Evolutionary conservation across 2,797 vertebrate genomes (phyloP), one percentile per base, ranked within the genome.

Genomic region (Hippocampus kuda): DNA sequence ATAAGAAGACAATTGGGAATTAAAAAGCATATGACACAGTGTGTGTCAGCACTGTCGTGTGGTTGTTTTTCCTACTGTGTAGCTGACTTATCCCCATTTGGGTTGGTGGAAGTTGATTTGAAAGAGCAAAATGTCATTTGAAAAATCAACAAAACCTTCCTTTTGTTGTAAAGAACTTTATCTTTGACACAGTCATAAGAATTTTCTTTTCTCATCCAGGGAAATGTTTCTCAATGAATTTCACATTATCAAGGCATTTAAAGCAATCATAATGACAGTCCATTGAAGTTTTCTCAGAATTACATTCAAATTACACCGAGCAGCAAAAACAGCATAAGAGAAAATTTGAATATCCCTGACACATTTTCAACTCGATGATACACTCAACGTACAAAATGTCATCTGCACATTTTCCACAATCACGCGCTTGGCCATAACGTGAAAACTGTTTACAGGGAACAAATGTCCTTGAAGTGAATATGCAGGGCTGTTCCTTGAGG

Each of bases 381-480:
- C 41, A 44, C 38, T 13, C 8, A 70, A 79, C 75, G 67, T 75
- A 73, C 56, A 66, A 22, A 72, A 77, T 68, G 64, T 70, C 61
- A 26, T 41, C 18, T 44, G n/a, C 53, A 69, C 69, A 60, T 76
- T 75, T 38, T 75, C 79, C 66, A 56, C 34, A 56, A 56, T 70
- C 41, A 59, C 60, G 48, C 48, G 22, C 51, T 51, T 41, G 65
- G 26, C 24, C 46, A 72, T 66, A 60, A 63, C 51, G n/a, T 53
- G 48, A 6, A 26, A 42, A 42, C 57, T 38, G 26, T 38, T 56
- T 44, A 75, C 77, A 67, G 75, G 64, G 70, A 64, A 65, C 76
- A 79, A 79, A 84, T 82, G 81, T 78, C 62, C 70, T 68, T 71
- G 84, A 80, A 88, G 86, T 87, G 85, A 83, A 84, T 77, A 81